Evolutionary conservation across 30 jellyfish, hydroid and myxozoan genomes (phyloP).

Genomic region (Nemopilema nomurai): DNA sequence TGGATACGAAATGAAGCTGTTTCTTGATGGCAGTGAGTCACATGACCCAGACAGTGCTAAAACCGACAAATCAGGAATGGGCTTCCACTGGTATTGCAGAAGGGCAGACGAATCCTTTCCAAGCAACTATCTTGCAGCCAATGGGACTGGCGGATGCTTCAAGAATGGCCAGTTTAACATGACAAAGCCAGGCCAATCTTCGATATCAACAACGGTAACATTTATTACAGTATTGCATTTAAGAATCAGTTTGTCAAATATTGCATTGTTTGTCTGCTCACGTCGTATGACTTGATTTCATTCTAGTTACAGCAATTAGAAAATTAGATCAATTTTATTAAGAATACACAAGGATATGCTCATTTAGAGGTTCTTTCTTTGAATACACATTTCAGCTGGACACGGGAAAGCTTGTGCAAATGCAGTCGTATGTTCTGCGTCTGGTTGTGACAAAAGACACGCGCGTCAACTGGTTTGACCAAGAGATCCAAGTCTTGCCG

Average conservation of each 20-base stretch:
- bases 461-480: conserved; percentile 68
- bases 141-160: conserved; percentile 79
- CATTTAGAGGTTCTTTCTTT: background rate
- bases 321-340: too few relatives aligned
- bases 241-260: too few relatives aligned
- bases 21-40: conserved; percentile 77
- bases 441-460: conserved; percentile 73
- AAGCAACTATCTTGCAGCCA: conserved; percentile 15
- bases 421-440: conserved; percentile 74
- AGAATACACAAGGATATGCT: too few relatives aligned
- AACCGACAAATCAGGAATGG: conserved; percentile 60
- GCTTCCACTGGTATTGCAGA: conserved; percentile 84
- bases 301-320: too few relatives aligned
- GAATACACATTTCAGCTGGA: conserved; percentile 19
- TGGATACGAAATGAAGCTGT: conserved; percentile 65
- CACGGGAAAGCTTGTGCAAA: conserved; percentile 73
- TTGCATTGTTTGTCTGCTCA: too few relatives aligned
- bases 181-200: background rate
- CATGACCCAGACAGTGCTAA: conserved; percentile 82
- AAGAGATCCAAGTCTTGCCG: conserved; percentile 74
- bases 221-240: background rate
- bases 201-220: conserved; percentile 24
- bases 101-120: conserved; percentile 64
- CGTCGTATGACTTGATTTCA: too few relatives aligned
- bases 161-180: conserved; percentile 62